Base-by-base conservation (phyloP, 2,888 invertebrate genomes). In the Apoderus coryli region DNA sequence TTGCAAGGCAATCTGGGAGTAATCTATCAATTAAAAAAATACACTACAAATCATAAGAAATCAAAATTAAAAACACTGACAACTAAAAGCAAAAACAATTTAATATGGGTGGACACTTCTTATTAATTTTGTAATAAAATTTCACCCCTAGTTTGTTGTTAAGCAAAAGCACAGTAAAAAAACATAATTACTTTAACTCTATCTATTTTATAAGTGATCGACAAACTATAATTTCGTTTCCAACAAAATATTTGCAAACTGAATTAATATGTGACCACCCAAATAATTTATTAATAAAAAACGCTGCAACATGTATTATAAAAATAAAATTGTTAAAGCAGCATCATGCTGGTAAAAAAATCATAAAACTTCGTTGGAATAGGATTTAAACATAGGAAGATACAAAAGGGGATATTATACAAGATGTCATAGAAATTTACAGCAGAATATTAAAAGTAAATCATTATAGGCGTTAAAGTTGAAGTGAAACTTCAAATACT, bases 241-340 rank as follows among this genome's bases (percentile, higher is more conserved):
- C n/a, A n/a, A n/a, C n/a, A n/a, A n/a, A n/a, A n/a, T n/a, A n/a
- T n/a, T n/a, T n/a, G n/a, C n/a, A n/a, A n/a, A n/a, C n/a, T n/a
- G n/a, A n/a, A n/a, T n/a, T n/a, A n/a, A n/a, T n/a, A n/a, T n/a
- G n/a, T 38, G 35, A 35, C 31, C 33, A 38, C 34, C 35, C 38
- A 37, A 36, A 40, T 14, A 29, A 39, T 15, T 29, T 23, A 29
- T 37, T 35, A n/a, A 16, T n/a, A 24, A 16, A 11, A 13, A 38
- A 28, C 36, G 31, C 33, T 31, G 38, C 35, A 31, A 56, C 52
- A 56, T 51, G 53, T 45, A 52, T 42, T 45, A 45, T 54, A 53
- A 54, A n/a, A n/a, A n/a, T n/a, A n/a, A n/a, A n/a, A 45, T 53
- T 54, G 53, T 57, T 52, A 54, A 47, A 57, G 54, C 57, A 57